Evolutionary conservation across 2,888 invertebrate genomes (phyloP), one percentile per base, ranked within the genome.

Genomic region (Hydropsyche betteni): DNA sequence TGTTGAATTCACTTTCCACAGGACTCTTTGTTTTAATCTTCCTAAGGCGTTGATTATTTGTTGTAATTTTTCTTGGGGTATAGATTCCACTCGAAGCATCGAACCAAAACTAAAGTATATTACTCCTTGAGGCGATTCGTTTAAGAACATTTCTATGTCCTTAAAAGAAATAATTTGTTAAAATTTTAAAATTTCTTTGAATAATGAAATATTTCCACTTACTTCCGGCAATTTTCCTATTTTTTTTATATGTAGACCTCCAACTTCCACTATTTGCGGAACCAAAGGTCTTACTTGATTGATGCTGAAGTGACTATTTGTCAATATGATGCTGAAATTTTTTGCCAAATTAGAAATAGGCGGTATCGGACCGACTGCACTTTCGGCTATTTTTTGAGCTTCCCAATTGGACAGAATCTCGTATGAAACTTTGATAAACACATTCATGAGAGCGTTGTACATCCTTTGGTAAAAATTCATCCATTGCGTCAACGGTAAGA

Each of bases 101-200:
- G 90, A 90, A 8, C 90, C 90, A 80, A 90, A 88, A 79, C 88
- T 89, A 84, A 90, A 88, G 81, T 88, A 90, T 75, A 90, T 87
- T 34, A 89, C 85, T 12, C 89, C 89, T 74, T 88, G 85, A 14
- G 82, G 81, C 0, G 87, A 86, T 38, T 84, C 84, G 80, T 88
- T 87, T 74, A 88, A 79, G 64, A 87, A 82, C 10, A 82, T 81
- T 80, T 87, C 84, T 80, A 88, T 82, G 12, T 86, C 85, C 88
- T 88, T 79, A 52, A 78, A 79, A 78, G 5, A 55, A 12, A 55
- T n/a, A 24, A 1, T 10, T 55, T 24, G 16, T 10, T 5, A 69
- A 69, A 24, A 50, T 44, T 24, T 2, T 2, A 51, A 69, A 38
- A 69, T 14, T 24, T 69, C 10, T 14, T 16, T 69, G 10, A 64